Percentiles rank a stretch among this genome's conserved stretches.
Evolutionary conservation across 1,140 invertebrate genomes (phyloP).

Genomic region (Chionoecetes opilio): DNA sequence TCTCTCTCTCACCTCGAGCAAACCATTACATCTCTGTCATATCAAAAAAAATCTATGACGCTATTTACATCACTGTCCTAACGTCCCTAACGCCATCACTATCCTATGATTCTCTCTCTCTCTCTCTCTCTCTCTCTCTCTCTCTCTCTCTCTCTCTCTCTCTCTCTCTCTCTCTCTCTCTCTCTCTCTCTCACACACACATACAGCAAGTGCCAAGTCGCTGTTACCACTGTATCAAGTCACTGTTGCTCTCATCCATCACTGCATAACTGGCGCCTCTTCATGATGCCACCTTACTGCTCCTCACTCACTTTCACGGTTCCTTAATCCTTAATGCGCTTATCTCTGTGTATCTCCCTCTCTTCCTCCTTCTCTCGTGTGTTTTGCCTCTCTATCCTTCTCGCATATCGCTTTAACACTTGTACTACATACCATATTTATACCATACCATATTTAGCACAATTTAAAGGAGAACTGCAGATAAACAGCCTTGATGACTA

Average conservation of each 20-base stretch:
- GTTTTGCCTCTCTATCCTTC: neutral
- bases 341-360: too few species aligned
- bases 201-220: slow-evolving; percentile 8
- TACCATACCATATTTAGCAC: too few species aligned
- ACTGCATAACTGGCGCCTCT: neutral
- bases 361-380: neutral
- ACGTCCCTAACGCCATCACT: neutral
- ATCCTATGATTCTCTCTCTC: neutral
- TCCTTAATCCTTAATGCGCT: neutral
- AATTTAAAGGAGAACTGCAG: too few species aligned
- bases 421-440: too few species aligned
- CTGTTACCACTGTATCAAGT: neutral
- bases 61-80: neutral
- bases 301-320: neutral
- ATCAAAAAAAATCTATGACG: neutral
- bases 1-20: neutral
- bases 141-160: slow-evolving; percentile 37
- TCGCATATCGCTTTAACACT: too few species aligned
- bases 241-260: neutral
- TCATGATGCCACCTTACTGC: neutral
- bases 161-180: neutral
- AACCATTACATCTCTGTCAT: too few species aligned
- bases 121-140: neutral
- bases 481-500: too few species aligned
- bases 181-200: slow-evolving; percentile 18